Evolutionary conservation across 2,888 invertebrate species (phyloP), one percentile per base, ranked within the genome.

Genomic region (Isoperla grammatica): DNA sequence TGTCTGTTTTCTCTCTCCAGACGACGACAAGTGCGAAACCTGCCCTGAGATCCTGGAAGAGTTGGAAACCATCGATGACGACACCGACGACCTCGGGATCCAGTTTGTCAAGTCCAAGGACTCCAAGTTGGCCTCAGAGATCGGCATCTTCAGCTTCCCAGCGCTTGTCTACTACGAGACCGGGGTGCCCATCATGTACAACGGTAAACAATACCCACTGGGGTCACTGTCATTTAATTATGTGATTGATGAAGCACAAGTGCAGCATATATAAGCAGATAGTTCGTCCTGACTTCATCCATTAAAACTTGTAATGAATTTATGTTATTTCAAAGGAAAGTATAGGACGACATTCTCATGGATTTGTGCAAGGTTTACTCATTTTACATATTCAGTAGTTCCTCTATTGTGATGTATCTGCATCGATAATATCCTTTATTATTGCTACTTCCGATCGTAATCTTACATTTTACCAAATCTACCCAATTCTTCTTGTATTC

Each of bases 61-160:
- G 70, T 76, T 95, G 67, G 95, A 95, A 76, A 90, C 90, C 17
- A 93, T 93, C 68, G 93, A 93, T 71, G 93, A 93, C 71, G 94
- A 95, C 69, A 91, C 94, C 5, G 94, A 94, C 70, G 87, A 92
- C 71, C 89, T 92, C 69, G 93, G 90, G 55, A 94, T 95, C 69
- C 92, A 95, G 74, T 94, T 95, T 75, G 93, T 95, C 39, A 94
- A 95, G 72, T 92, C 93, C 2, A 92, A 90, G 72, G 94, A 95
- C 74, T 84, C 89, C 0, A 90, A 90, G 72, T 75, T 93, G 64
- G 94, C 94, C 1, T 87, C 92, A 50, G 92, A 94, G 76, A 88
- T 94, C 70, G 93, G 94, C 65, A 91, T 95, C 71, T 90, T 91
- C 76, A 89, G 91, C 70, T 90, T 95, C 72, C 95, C 95, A 64